These are phyloP conservation scores for Schizopygopsis pylzovi DNA, from an alignment of 2,797 vertebrate species.

Conservation along the genomic window DNA sequence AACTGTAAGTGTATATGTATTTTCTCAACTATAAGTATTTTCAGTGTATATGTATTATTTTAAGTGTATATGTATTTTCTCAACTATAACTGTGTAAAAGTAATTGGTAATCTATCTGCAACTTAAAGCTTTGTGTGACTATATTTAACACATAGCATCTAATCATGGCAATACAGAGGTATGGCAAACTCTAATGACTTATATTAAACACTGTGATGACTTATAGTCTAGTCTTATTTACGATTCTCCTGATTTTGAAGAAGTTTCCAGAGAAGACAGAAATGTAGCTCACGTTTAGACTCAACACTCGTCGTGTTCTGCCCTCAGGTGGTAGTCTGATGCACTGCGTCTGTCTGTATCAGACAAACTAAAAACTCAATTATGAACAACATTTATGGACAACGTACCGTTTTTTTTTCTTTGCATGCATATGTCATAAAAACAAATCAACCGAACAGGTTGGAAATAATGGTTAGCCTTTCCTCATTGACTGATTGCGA, in stretches of 20 bases:
- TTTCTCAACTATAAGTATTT: neutral
- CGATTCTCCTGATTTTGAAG: neutral
- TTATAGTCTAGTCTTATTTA: neutral
- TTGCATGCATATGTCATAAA: neutral
- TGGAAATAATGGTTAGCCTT: neutral
- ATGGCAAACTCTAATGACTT: neutral
- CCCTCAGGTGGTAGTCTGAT: neutral
- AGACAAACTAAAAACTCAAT: neutral
- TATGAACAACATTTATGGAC: neutral
- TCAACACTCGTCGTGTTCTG: neutral
- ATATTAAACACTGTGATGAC: neutral
- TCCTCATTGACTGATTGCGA: neutral
- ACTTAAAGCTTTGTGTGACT: neutral
- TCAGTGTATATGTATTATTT: too few relatives aligned
- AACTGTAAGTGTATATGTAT: neutral
- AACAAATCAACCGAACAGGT: neutral
- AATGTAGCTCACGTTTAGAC: neutral
- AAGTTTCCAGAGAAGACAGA: neutral
- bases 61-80: neutral
- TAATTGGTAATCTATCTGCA: neutral
- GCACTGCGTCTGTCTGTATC: neutral
- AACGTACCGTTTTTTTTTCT: neutral
- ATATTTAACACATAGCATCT: neutral
- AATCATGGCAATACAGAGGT: neutral
- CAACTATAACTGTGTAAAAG: neutral